phyloP scores from a whole-genome alignment of 2,797 vertebrate genomes.

The Syncerus caffer region DNA sequence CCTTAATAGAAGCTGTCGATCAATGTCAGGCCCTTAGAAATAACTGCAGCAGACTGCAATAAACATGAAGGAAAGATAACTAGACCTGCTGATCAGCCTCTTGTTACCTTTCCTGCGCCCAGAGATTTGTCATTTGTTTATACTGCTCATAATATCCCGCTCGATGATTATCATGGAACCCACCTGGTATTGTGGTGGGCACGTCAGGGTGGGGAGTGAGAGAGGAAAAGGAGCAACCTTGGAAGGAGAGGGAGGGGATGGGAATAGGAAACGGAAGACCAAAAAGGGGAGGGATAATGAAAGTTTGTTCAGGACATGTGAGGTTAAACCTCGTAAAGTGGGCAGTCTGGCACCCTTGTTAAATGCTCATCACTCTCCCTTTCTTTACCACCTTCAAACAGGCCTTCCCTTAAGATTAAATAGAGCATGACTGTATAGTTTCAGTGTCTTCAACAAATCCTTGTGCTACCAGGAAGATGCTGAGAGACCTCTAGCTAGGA shows the following conservation, averaged over 20 bases:
- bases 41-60: conserved; percentile 93
- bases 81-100: conserved; percentile 87
- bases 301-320: not conserved
- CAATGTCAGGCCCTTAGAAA: conserved; percentile 92
- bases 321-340: not conserved
- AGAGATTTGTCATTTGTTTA: conserved; percentile 92
- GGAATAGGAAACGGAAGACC: not conserved
- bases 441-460: not conserved
- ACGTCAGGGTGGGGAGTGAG: not conserved
- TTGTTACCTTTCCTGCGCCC: conserved; percentile 89
- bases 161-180: conserved; percentile 79
- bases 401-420: not conserved
- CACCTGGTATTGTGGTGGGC: conserved; percentile 48
- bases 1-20: conserved; percentile 99
- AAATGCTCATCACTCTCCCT: not conserved
- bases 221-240: not conserved
- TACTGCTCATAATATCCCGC: conserved; percentile 85
- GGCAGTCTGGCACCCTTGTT: not conserved
- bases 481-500: not conserved
- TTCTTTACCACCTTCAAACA: not conserved
- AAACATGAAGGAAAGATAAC: conserved; percentile 95
- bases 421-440: not conserved
- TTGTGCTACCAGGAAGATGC: not conserved
- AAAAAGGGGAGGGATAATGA: not conserved
- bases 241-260: not conserved